Base-by-base conservation (phyloP, 2,113 vertebrate species). In the Pycnonotus jocosus region DNA sequence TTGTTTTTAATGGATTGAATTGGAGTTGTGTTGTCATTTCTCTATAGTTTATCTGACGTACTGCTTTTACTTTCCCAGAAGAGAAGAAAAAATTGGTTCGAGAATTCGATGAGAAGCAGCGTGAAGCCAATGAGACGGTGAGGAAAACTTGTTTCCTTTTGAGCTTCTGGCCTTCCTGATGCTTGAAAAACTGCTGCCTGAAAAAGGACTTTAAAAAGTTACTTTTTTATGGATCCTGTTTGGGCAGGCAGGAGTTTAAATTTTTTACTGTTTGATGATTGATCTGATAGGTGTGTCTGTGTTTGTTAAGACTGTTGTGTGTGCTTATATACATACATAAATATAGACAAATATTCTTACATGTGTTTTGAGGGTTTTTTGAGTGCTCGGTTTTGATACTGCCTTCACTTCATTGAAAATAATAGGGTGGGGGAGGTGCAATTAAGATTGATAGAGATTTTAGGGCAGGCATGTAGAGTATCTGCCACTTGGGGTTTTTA, bases 61-160 rank as follows among this genome's bases (percentile, higher is more conserved):
- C 10, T 83, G 18, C 31, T 64, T 88, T 95, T 7, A 88, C 35
- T 96, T 96, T 95, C 87, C 25, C 96, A 99, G 99, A 99, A 95
- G 99, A 99, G 96, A 99, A 98, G 97, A 99, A 99, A 97, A 98
- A 98, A 84, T 64, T 99, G 80, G 90, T 99, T 81, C 97, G 99
- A 96, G 98, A 97, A 79, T 99, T 99, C 44, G 99, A 99, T 96
- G 99, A 99, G 96, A 99, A 99, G 48, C 97, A 98, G 24, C 98
- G 98, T 40, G 99, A 99, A 95, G 99, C 99, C 88, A 98, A 98
- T 73, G 99, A 99, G 98, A 98, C 99, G 96, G 99, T 99, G 96
- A 98, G 92, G 38, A 38, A 38, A 38, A 38, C 11, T 38, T 38
- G 38, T 38, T 38, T 38, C 38, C 38, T 38, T 38, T 38, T 99